phyloP scores from a whole-genome alignment of 2,888 invertebrate species.

The Boloria euphrosyne region DNA sequence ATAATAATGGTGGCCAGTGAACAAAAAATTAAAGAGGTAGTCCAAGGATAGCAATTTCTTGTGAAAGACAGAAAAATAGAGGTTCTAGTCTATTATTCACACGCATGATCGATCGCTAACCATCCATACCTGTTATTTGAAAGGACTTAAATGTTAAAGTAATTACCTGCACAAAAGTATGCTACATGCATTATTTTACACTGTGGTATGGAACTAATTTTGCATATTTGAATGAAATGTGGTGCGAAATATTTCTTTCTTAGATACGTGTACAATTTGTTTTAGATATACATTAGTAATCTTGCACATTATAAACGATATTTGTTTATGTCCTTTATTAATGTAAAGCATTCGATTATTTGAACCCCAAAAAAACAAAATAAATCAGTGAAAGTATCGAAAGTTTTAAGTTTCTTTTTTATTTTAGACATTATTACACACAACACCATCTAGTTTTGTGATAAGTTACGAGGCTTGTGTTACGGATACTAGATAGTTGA shows the following conservation, averaged over 20 bases:
- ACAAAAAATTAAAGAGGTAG: neutral
- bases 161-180: constrained; percentile 40
- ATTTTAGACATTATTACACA: no score
- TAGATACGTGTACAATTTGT: neutral
- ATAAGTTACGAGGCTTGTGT: no score
- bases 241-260: neutral
- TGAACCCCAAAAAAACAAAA: no score
- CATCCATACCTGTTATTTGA: constrained; percentile 48
- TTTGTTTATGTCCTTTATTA: neutral
- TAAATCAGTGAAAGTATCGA: no score
- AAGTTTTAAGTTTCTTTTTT: no score
- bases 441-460: no score
- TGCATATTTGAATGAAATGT: neutral
- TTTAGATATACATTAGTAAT: no score
- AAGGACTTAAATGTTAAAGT: constrained; percentile 48
- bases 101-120: constrained; percentile 41
- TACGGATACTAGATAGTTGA: no score
- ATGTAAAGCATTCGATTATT: no score
- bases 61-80: constrained; percentile 33
- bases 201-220: constrained; percentile 13
- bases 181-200: constrained; percentile 21
- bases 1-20: no score
- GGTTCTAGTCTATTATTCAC: constrained; percentile 29
- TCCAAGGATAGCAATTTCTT: constrained; percentile 29
- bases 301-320: neutral